Conservation (phyloP, 1,140 invertebrate species). For the Uloborus diversus region DNA sequence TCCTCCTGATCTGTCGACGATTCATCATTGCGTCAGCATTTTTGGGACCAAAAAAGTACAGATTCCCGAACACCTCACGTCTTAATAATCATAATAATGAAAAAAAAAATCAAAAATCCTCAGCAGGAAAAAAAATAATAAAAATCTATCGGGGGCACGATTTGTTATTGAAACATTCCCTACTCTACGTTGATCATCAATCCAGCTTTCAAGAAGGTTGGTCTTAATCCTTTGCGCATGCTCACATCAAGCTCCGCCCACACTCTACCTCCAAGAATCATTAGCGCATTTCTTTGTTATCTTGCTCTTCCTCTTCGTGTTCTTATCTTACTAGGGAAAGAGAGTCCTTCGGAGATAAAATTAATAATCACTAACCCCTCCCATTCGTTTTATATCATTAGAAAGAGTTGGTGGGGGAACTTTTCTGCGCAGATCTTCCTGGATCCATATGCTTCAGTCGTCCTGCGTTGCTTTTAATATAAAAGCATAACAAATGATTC, state of each 20-base stretch:
- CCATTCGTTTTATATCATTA: conserved; percentile 54
- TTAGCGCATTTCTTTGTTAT: conserved; percentile 53
- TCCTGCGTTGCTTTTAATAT: neutral
- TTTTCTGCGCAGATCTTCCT: neutral
- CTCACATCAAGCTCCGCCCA: conserved; percentile 14
- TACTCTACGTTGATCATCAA: conserved; percentile 42
- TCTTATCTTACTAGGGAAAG: conserved; percentile 18
- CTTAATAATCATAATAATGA: conserved; percentile 34
- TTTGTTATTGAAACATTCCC: conserved; percentile 56
- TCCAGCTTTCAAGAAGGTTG: conserved; percentile 35
- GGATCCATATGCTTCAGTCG: neutral
- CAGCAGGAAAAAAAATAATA: neutral
- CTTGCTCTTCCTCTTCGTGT: conserved; percentile 32
- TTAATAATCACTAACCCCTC: conserved; percentile 51
- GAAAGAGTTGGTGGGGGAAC: neutral
- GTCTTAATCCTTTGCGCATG: conserved; percentile 15
- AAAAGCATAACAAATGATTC: conserved; percentile 11
- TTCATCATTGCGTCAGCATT: conserved; percentile 41
- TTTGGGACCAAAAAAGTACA: neutral
- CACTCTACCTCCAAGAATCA: conserved; percentile 49
- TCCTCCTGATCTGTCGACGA: conserved; percentile 24
- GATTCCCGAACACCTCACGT: conserved; percentile 25
- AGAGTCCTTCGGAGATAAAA: conserved; percentile 29
- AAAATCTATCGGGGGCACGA: conserved; percentile 3
- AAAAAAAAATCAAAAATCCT: conserved; percentile 1